Conservation (phyloP, 2,888 invertebrate species). For the Hydrotaea diabolus region DNA sequence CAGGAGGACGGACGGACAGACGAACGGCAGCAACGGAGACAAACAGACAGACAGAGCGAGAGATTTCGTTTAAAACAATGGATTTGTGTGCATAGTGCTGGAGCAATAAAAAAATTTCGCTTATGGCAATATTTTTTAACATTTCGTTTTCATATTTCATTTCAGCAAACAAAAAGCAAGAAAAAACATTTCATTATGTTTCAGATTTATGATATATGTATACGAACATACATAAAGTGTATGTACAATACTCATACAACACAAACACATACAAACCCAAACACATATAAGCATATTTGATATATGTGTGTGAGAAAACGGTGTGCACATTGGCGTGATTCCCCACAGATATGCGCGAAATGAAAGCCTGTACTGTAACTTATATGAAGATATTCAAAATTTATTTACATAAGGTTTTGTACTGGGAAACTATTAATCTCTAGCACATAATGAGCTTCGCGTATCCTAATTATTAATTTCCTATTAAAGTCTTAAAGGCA, state of each 20-base stretch:
- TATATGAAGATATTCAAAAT: too few species aligned
- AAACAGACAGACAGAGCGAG: conserved; percentile 32
- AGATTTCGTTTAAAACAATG: conserved; percentile 55
- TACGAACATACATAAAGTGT: neutral
- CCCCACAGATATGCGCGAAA: too few species aligned
- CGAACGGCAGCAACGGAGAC: conserved; percentile 23
- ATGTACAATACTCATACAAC: neutral
- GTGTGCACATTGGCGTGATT: too few species aligned
- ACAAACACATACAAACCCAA: neutral
- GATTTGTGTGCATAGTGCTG: conserved; percentile 34
- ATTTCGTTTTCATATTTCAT: conserved; percentile 47
- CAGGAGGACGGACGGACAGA: neutral
- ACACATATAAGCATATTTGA: too few species aligned
- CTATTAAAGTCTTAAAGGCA: too few species aligned
- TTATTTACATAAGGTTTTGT: too few species aligned
- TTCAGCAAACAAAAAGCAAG: conserved; percentile 19
- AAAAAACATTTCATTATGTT: conserved; percentile 53
- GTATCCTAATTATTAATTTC: too few species aligned
- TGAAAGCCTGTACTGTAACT: too few species aligned
- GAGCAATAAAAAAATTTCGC: conserved; percentile 61
- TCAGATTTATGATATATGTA: conserved; percentile 37
- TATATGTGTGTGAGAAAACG: too few species aligned
- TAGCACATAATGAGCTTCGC: too few species aligned
- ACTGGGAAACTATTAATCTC: too few species aligned
- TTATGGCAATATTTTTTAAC: conserved; percentile 57